A percentile compares a stretch with the other conserved stretches of the same genome.
Evolutionary conservation across 2,113 vertebrate species (phyloP).

Genomic region (Elaphurus davidianus): DNA sequence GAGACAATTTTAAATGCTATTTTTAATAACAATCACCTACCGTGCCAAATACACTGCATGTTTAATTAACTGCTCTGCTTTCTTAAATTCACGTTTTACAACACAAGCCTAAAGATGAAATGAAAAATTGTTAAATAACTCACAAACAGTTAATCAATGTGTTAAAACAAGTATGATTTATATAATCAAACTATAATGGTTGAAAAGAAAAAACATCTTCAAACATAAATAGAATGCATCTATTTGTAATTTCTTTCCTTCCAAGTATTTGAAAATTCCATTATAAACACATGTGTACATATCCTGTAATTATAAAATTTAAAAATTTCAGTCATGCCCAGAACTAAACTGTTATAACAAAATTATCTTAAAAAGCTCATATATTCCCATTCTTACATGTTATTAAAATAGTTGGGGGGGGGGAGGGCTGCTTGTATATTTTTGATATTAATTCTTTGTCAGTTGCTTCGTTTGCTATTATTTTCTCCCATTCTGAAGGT

Average conservation of each 20-base stretch:
- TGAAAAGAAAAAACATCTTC: not conserved
- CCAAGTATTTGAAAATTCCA: conserved; percentile 8
- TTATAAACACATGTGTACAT: conserved; percentile 18
- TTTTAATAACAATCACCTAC: conserved; percentile 78
- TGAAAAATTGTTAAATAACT: conserved; percentile 50
- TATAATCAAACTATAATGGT: not conserved
- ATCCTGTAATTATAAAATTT: not conserved
- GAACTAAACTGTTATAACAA: not conserved
- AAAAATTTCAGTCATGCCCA: not conserved
- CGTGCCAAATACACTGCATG: conserved; percentile 97
- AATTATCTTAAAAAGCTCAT: not conserved
- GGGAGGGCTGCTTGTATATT: not conserved
- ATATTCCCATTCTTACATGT: not conserved
- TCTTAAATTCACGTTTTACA: conserved; percentile 98
- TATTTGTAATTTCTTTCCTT: conserved; percentile 15
- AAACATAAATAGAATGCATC: not conserved
- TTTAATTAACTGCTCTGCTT: conserved; percentile 99
- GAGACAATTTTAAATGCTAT: not conserved
- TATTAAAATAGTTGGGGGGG: not conserved
- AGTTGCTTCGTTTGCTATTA: not conserved
- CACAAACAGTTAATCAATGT: not conserved
- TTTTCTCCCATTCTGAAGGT: not conserved
- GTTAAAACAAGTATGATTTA: not conserved
- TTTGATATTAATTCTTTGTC: not conserved
- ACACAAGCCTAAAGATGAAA: conserved; percentile 91